phyloP scores from a whole-genome alignment of 2,113 vertebrate genomes.

The Puma concolor region DNA sequence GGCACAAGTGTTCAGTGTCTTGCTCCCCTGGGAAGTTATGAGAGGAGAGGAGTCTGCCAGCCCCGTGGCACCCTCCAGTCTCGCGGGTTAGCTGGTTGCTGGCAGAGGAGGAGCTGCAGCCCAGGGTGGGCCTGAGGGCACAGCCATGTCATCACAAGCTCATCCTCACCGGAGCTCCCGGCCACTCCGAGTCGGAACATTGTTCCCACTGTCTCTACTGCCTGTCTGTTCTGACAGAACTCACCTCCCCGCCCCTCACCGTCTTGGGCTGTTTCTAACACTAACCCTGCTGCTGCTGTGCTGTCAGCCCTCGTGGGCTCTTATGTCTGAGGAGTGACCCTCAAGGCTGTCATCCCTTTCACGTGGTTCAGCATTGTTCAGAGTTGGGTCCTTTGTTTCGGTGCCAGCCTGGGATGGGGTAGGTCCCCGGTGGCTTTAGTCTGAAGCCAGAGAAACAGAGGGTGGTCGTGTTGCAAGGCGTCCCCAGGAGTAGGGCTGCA shows the following conservation, averaged over 20 bases:
- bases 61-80: rapidly evolving
- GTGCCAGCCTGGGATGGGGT: not conserved
- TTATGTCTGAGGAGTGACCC: rapidly evolving
- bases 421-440: not conserved
- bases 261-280: not conserved
- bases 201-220: rapidly evolving
- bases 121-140: not conserved
- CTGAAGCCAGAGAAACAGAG: not conserved
- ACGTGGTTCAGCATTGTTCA: not conserved
- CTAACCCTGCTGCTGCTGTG: not conserved
- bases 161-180: too few species aligned
- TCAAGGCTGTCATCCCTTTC: not conserved
- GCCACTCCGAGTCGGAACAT: rapidly evolving
- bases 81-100: not conserved
- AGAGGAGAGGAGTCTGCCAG: not conserved
- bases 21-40: not conserved
- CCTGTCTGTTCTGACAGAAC: not conserved
- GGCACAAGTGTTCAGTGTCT: not conserved
- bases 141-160: not conserved
- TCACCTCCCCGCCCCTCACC: not conserved
- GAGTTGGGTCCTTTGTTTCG: not conserved
- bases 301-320: not conserved
- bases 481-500: too few species aligned
- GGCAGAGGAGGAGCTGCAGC: not conserved
- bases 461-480: not conserved